A percentile compares a stretch with the other conserved stretches of the same genome.
phyloP scores from a whole-genome alignment of 2,797 vertebrate species.

The Lepidocolaptes lacrymiger region DNA sequence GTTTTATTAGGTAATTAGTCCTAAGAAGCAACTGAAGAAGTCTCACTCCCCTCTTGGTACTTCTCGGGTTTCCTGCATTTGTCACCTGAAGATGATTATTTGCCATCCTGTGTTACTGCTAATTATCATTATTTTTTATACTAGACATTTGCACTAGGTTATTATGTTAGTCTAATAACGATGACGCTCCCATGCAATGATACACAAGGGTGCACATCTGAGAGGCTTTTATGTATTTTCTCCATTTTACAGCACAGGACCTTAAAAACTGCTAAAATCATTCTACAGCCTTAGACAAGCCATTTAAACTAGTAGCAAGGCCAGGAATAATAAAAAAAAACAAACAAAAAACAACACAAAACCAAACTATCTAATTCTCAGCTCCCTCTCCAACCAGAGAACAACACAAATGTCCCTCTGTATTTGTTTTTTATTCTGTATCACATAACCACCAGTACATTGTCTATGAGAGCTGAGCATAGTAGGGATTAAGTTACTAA shows the following conservation, averaged over 20 bases:
- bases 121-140: neutral
- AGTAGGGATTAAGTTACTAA: conserved; percentile 31
- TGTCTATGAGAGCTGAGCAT: neutral
- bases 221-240: neutral
- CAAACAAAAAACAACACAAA: neutral
- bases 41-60: neutral
- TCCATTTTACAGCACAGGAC: neutral
- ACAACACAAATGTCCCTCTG: neutral
- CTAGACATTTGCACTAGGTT: neutral
- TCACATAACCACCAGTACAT: neutral
- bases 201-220: neutral
- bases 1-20: conserved; percentile 53
- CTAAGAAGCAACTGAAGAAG: conserved; percentile 50
- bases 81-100: conserved; percentile 38
- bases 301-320: neutral
- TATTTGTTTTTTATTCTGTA: neutral
- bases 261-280: neutral
- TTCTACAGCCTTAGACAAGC: neutral
- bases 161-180: neutral
- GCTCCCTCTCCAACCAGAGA: neutral
- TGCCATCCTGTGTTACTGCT: neutral
- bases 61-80: conserved; percentile 41
- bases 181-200: neutral
- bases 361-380: neutral
- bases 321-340: neutral